A percentile compares a stretch with the other conserved stretches of the same genome.
phyloP scores from a whole-genome alignment of 2,113 vertebrate genomes.

The Coregonus clupeaformis region DNA sequence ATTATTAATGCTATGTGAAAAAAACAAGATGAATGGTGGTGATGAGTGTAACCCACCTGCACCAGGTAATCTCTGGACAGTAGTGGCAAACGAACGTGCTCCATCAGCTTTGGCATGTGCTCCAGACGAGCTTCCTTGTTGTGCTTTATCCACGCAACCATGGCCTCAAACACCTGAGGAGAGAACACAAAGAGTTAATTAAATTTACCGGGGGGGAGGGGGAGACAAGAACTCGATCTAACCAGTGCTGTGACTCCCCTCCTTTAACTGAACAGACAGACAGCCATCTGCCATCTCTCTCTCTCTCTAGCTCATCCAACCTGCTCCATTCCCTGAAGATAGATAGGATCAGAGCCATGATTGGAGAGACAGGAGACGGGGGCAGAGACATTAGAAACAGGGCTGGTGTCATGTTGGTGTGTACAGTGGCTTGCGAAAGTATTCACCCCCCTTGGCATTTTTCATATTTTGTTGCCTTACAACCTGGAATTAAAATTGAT shows the following conservation, averaged over 20 bases:
- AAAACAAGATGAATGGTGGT: no score
- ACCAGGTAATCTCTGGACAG: conserved; percentile 93
- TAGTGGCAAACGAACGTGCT: conserved; percentile 91
- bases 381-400: neutral
- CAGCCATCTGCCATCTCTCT: neutral
- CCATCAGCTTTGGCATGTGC: conserved; percentile 94
- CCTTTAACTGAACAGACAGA: neutral
- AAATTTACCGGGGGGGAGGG: neutral
- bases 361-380: neutral
- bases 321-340: neutral
- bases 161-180: conserved; percentile 91
- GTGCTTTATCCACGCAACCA: conserved; percentile 94
- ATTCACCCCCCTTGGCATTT: no score
- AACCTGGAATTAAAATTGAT: no score
- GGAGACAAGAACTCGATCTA: neutral
- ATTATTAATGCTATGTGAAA: no score
- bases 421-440: no score
- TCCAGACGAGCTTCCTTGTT: conserved; percentile 88
- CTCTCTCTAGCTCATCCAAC: neutral
- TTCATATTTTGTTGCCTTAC: no score
- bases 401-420: neutral
- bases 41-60: conserved; percentile 75
- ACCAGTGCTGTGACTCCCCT: neutral
- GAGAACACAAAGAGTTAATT: conserved; percentile 2
- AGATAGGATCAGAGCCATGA: neutral